phyloP scores from a whole-genome alignment of 2,113 vertebrate genomes.

The Varanus salvator region DNA sequence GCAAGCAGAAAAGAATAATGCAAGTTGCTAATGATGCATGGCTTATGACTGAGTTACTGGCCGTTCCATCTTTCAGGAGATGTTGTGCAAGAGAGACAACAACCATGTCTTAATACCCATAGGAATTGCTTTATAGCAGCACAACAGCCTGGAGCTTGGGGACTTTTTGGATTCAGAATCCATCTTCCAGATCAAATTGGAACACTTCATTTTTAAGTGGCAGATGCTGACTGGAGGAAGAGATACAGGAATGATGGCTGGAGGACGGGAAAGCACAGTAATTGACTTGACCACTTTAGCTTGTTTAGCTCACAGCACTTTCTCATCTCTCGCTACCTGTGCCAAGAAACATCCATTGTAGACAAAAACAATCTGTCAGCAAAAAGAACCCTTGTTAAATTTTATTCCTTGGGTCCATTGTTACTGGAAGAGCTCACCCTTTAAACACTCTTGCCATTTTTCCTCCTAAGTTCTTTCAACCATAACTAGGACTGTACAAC shows the following conservation, averaged over 20 bases:
- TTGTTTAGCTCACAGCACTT: conserved; percentile 21
- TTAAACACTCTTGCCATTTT: conserved; percentile 22
- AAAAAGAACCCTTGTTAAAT: conserved; percentile 22
- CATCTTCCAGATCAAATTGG: conserved; percentile 33
- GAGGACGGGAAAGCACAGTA: background rate
- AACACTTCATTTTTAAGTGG: background rate
- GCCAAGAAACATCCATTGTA: conserved; percentile 6
- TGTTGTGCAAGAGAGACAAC: background rate
- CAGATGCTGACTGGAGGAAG: conserved; percentile 6
- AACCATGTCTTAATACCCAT: conserved; percentile 14
- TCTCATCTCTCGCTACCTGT: background rate
- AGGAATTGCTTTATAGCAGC: conserved; percentile 19
- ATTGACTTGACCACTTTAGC: conserved; percentile 14
- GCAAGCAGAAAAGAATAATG: background rate
- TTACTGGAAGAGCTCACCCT: background rate
- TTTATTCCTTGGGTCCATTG: conserved; percentile 17
- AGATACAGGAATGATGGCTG: conserved; percentile 14
- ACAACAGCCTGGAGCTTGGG: background rate
- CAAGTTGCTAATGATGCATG: too few species aligned
- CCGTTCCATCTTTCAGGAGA: background rate
- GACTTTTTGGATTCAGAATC: background rate
- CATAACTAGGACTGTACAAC: background rate
- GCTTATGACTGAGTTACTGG: background rate
- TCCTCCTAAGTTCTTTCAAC: background rate
- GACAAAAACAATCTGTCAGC: conserved; percentile 13